phyloP scores from a whole-genome alignment of 2,888 invertebrate species.

The Ochropacha duplaris region DNA sequence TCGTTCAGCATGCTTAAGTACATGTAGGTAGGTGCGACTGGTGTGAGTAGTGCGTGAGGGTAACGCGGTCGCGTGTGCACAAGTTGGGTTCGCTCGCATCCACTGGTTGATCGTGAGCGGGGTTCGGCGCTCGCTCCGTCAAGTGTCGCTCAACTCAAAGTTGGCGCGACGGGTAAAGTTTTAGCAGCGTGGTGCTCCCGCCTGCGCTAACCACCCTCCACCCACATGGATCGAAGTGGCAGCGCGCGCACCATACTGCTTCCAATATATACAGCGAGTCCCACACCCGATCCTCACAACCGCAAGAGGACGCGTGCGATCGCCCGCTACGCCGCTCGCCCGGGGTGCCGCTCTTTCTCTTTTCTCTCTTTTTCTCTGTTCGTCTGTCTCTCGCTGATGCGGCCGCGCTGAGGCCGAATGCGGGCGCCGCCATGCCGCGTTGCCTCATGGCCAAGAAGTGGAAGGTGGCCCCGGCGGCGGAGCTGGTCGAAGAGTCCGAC shows the following conservation, averaged over 20 bases:
- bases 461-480: slow-evolving; percentile 87
- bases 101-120: slow-evolving; percentile 70
- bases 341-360: slow-evolving; percentile 81
- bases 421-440: slow-evolving; percentile 91
- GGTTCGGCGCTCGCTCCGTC: slow-evolving; percentile 42
- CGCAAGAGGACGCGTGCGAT: slow-evolving; percentile 83
- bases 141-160: slow-evolving; percentile 65
- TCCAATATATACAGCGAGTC: slow-evolving; percentile 75
- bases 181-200: slow-evolving; percentile 50
- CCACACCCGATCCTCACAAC: slow-evolving; percentile 75
- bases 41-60: slow-evolving; percentile 8
- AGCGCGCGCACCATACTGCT: slow-evolving; percentile 70
- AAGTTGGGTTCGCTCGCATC: slow-evolving; percentile 35
- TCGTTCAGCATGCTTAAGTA: neutral
- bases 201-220: slow-evolving; percentile 31
- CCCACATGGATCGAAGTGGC: slow-evolving; percentile 68
- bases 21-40: neutral
- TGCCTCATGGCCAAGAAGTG: slow-evolving; percentile 98
- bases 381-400: slow-evolving; percentile 80
- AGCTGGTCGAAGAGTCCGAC: slow-evolving; percentile 85
- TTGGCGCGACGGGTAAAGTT: slow-evolving; percentile 66
- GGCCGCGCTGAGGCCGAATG: slow-evolving; percentile 80
- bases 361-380: slow-evolving; percentile 80
- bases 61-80: slow-evolving; percentile 23
- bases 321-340: slow-evolving; percentile 77